phyloP scores from a whole-genome alignment of 2,888 invertebrate species.

The Caenorhabditis panamensis region DNA sequence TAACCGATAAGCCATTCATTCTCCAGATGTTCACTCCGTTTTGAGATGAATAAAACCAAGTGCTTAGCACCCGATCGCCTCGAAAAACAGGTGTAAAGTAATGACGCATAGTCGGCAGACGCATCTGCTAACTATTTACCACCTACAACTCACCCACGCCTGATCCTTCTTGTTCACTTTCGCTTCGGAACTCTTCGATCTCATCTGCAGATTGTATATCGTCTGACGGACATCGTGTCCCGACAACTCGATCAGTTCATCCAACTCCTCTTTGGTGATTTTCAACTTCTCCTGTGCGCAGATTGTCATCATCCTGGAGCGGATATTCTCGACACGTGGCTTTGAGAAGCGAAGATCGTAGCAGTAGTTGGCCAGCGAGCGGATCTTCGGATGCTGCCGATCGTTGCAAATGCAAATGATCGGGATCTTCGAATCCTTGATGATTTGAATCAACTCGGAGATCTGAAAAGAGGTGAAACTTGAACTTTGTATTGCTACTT shows the following conservation, averaged over 20 bases:
- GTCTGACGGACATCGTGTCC: constrained; percentile 90
- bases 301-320: constrained; percentile 92
- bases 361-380: constrained; percentile 93
- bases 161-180: constrained; percentile 88
- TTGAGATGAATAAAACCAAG: neutral
- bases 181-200: constrained; percentile 83
- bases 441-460: constrained; percentile 91
- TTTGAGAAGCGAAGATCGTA: constrained; percentile 91
- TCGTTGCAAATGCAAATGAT: constrained; percentile 99
- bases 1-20: too few species aligned
- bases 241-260: constrained; percentile 87
- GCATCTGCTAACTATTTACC: neutral
- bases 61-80: neutral
- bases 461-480: constrained; percentile 68
- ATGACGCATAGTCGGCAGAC: neutral
- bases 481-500: neutral
- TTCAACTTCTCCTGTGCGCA: constrained; percentile 93
- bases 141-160: constrained; percentile 85
- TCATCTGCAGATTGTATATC: constrained; percentile 89
- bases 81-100: constrained; percentile 11
- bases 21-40: neutral
- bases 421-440: constrained; percentile 91
- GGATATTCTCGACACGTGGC: constrained; percentile 92
- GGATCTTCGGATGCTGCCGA: constrained; percentile 87
- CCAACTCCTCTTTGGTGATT: constrained; percentile 86